Evolutionary conservation across 2,797 vertebrate genomes (phyloP).

Genomic region (Sternotherus odoratus): DNA sequence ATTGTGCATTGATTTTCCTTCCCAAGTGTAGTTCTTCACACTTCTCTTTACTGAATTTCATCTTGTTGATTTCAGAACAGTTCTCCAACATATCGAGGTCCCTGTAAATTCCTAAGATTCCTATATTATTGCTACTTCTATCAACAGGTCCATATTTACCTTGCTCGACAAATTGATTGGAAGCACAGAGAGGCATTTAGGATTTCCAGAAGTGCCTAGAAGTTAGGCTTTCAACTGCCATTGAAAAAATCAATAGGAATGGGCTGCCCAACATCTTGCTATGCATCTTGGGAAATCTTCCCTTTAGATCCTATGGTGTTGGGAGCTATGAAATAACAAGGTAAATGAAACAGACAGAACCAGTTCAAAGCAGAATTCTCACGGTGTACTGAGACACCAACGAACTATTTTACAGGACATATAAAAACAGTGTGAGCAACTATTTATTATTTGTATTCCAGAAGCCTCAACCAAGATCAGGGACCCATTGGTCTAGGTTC

Average conservation of each 20-base stretch:
- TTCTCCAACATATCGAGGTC: background rate
- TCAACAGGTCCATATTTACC: background rate
- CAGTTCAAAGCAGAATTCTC: too few relatives aligned
- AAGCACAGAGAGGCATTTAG: background rate
- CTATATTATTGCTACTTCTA: background rate
- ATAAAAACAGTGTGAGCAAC: too few relatives aligned
- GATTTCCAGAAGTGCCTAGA: background rate
- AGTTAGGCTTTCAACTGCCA: background rate
- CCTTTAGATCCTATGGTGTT: background rate
- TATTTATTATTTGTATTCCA: too few relatives aligned
- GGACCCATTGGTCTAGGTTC: too few relatives aligned
- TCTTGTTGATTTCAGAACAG: background rate
- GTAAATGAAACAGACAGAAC: background rate
- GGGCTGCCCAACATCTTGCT: too few relatives aligned
- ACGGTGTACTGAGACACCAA: too few relatives aligned
- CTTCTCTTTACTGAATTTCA: too few relatives aligned
- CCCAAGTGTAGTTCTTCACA: too few relatives aligned
- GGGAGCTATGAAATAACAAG: background rate
- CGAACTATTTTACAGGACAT: too few relatives aligned
- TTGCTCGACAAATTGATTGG: background rate
- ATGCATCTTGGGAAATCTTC: background rate
- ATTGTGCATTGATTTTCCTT: too few relatives aligned
- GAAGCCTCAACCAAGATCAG: too few relatives aligned
- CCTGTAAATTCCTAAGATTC: background rate
- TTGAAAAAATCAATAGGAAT: background rate